Evolutionary conservation across 2,797 vertebrate genomes (phyloP).

Genomic region (Pempheris klunzingeri): DNA sequence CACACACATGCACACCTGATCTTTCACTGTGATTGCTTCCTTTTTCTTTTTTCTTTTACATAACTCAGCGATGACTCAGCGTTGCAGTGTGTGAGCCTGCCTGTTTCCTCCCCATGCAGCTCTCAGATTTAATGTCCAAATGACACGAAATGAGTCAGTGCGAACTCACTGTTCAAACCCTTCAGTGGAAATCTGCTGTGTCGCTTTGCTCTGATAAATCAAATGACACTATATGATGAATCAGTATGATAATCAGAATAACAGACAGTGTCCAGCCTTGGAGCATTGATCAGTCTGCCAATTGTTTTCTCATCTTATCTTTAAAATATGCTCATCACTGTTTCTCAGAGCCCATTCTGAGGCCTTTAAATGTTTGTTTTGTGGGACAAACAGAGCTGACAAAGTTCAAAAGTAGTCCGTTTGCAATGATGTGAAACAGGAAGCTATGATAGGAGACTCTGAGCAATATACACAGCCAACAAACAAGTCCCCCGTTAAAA

Average conservation of each 20-base stretch:
- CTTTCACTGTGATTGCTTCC: conserved; percentile 2
- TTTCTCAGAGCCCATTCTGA: too few species aligned
- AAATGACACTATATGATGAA: neutral
- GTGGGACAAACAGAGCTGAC: too few species aligned
- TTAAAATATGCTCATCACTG: neutral
- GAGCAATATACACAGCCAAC: neutral
- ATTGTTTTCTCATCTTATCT: neutral
- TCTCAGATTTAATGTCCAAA: conserved; percentile 46
- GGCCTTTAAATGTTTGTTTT: too few species aligned
- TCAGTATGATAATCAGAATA: neutral
- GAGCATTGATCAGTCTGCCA: neutral
- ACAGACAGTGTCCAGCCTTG: neutral
- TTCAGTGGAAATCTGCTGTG: conserved; percentile 21
- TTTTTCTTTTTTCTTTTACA: conserved; percentile 22
- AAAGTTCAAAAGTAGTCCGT: too few species aligned
- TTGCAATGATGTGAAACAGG: too few species aligned
- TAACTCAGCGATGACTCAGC: conserved; percentile 48
- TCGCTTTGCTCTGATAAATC: conserved; percentile 8
- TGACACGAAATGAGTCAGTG: conserved; percentile 8
- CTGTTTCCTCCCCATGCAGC: conserved; percentile 4
- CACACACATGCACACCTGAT: conserved; percentile 11
- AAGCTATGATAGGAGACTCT: too few species aligned
- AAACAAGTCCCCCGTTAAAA: too few species aligned
- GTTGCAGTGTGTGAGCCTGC: neutral
- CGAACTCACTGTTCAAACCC: conserved; percentile 11